phyloP scores from a whole-genome alignment of 2,888 invertebrate species.

The Heliconius sara region DNA sequence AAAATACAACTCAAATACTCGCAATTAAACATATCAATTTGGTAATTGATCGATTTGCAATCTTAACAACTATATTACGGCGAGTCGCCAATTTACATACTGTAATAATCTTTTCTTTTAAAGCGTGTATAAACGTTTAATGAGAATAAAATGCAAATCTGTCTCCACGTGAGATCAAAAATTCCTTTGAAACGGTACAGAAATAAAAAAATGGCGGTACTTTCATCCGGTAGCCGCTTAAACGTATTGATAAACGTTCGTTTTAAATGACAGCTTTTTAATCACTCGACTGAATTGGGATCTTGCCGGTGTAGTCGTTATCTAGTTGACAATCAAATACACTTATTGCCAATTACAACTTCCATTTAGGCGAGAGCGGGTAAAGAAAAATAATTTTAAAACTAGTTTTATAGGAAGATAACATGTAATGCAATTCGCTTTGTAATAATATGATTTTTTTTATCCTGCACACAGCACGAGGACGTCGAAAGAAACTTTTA shows the following conservation, averaged over 20 bases:
- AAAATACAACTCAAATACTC: slow-evolving; percentile 7
- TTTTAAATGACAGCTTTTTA: slow-evolving; percentile 26
- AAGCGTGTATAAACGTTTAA: slow-evolving; percentile 36
- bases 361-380: not conserved
- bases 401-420: not conserved
- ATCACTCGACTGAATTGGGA: slow-evolving; percentile 17
- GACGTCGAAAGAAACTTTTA: too few relatives aligned
- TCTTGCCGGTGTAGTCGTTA: slow-evolving; percentile 10
- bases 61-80: slow-evolving; percentile 30
- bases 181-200: slow-evolving; percentile 28
- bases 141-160: slow-evolving; percentile 45
- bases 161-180: slow-evolving; percentile 35
- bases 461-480: too few relatives aligned
- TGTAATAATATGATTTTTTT: not conserved
- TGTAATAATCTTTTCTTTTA: slow-evolving; percentile 41
- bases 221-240: slow-evolving; percentile 33
- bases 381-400: not conserved
- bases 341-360: slow-evolving; percentile 6
- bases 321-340: slow-evolving; percentile 23
- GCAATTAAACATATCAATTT: slow-evolving; percentile 12
- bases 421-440: not conserved
- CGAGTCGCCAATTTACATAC: slow-evolving; percentile 39
- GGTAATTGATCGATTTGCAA: slow-evolving; percentile 24
- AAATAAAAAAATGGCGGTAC: slow-evolving; percentile 37
- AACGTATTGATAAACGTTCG: slow-evolving; percentile 29